Conservation (phyloP, 1,140 invertebrate genomes). For the Oreohelix idahoensis region DNA sequence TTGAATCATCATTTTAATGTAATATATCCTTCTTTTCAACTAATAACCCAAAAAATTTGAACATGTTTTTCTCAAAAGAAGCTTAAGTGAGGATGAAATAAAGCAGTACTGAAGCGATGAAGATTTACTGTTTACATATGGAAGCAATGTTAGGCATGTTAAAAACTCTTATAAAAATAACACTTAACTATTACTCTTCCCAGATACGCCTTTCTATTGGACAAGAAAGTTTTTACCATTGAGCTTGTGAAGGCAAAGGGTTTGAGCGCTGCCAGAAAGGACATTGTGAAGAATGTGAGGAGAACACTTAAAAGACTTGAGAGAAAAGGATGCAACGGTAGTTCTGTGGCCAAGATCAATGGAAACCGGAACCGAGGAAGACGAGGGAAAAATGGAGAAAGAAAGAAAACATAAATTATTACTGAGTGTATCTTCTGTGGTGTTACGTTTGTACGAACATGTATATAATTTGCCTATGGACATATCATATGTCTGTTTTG, state of each 20-base stretch:
- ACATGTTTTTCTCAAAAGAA: too few relatives aligned
- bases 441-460: background rate
- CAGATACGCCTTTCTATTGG: constrained; percentile 50
- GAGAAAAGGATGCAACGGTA: constrained; percentile 33
- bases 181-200: background rate
- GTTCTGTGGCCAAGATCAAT: background rate
- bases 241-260: constrained; percentile 27
- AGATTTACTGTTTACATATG: too few relatives aligned
- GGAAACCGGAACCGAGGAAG: background rate
- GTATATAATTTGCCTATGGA: background rate
- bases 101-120: too few relatives aligned
- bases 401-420: background rate
- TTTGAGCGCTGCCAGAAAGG: constrained; percentile 18
- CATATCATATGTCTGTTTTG: too few relatives aligned
- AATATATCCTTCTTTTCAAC: too few relatives aligned
- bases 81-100: too few relatives aligned
- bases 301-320: constrained; percentile 31
- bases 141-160: too few relatives aligned
- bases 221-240: constrained; percentile 41
- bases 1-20: too few relatives aligned
- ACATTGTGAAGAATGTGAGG: constrained; percentile 38
- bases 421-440: background rate
- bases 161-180: too few relatives aligned
- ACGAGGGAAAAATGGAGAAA: background rate
- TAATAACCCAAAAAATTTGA: too few relatives aligned